Evolutionary conservation across 2,888 invertebrate species (phyloP).

Genomic region (Gisinianus flammeolus): DNA sequence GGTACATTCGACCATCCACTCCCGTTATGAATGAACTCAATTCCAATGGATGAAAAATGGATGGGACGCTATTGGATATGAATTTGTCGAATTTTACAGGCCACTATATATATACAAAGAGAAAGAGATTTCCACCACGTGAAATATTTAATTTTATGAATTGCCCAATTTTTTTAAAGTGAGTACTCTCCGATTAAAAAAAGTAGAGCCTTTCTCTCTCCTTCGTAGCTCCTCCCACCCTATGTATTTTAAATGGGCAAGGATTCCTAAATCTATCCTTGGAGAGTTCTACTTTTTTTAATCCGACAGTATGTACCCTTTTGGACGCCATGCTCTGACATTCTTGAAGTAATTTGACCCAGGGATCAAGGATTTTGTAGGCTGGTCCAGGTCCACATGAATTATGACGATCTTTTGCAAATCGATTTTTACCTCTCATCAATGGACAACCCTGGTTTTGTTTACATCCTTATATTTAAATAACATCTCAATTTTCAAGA

Average conservation of each 20-base stretch:
- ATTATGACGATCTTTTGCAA: background rate
- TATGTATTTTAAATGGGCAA: too few relatives aligned
- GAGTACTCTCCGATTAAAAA: too few relatives aligned
- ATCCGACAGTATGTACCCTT: too few relatives aligned
- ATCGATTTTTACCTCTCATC: slow-evolving; percentile 27
- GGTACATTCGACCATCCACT: slow-evolving; percentile 51
- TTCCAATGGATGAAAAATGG: slow-evolving; percentile 51
- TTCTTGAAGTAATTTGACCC: slow-evolving; percentile 38
- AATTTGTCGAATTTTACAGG: slow-evolving; percentile 48
- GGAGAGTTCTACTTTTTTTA: too few relatives aligned
- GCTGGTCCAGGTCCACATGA: slow-evolving; percentile 8
- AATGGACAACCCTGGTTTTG: slow-evolving; percentile 22
- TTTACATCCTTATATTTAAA: background rate
- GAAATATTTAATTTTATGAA: too few relatives aligned
- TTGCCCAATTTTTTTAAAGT: too few relatives aligned
- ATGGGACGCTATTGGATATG: slow-evolving; percentile 49
- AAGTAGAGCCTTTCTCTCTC: too few relatives aligned
- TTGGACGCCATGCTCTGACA: slow-evolving; percentile 42
- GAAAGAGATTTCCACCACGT: background rate
- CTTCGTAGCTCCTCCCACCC: too few relatives aligned
- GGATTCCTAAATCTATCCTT: too few relatives aligned
- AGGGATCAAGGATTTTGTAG: slow-evolving; percentile 35
- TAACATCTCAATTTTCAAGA: background rate
- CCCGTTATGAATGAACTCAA: slow-evolving; percentile 51
- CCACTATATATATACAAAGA: slow-evolving; percentile 39